Conservation (phyloP, 1,140 invertebrate genomes). For the Drosophila navojoa region DNA sequence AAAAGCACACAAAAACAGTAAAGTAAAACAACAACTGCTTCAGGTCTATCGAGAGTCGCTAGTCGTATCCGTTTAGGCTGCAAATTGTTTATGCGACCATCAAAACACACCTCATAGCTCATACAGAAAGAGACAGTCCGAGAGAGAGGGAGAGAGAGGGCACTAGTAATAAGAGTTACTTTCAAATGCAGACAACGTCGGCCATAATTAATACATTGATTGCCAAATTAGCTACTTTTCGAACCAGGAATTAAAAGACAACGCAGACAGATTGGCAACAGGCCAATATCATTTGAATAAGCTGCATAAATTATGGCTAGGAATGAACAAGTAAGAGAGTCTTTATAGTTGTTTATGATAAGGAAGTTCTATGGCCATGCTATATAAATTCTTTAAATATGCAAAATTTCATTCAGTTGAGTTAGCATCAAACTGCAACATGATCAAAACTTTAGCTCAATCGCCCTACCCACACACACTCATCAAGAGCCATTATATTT, state of each 20-base stretch:
- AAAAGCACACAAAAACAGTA: constrained; percentile 12
- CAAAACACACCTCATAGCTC: constrained; percentile 66
- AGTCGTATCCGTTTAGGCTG: constrained; percentile 30
- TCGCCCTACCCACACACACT: constrained; percentile 7
- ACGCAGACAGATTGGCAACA: constrained; percentile 34
- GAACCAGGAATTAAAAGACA: constrained; percentile 21
- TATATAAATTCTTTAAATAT: no score
- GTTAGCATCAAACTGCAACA: constrained; percentile 42
- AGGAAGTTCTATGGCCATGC: no score
- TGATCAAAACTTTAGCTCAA: constrained; percentile 10
- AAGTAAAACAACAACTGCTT: constrained; percentile 51
- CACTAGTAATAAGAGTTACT: background rate
- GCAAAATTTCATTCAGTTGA: no score
- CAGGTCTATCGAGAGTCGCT: constrained; percentile 5
- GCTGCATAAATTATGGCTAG: background rate
- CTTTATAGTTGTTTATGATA: no score
- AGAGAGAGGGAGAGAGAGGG: background rate
- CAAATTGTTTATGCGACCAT: constrained; percentile 69
- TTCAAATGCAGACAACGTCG: constrained; percentile 73
- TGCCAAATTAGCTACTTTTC: constrained; percentile 40
- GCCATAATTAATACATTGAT: constrained; percentile 73
- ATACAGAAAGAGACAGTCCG: constrained; percentile 26
- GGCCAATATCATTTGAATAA: constrained; percentile 5
- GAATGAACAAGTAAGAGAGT: no score
- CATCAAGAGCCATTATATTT: constrained; percentile 18